These are phyloP conservation scores for Ianthella basta DNA, from an alignment of 37 sponge, comb jelly and placozoan species.

Conservation along the genomic window DNA sequence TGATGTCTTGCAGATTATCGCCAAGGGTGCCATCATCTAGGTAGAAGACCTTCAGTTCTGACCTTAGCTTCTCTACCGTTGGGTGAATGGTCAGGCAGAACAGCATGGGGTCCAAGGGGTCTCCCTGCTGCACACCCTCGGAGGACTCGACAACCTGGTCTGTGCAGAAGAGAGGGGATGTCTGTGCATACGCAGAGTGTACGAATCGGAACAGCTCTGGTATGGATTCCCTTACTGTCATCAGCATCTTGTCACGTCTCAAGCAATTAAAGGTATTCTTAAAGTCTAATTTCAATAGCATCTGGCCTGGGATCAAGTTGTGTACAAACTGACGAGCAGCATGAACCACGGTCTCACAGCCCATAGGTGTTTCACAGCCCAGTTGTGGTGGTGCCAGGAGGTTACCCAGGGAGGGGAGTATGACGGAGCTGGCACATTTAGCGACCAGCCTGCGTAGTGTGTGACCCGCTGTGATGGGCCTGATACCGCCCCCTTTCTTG, in stretches of 20 bases:
- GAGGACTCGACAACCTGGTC: conserved; percentile 38
- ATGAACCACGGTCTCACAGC: conserved; percentile 42
- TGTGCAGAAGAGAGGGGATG: conserved; percentile 15
- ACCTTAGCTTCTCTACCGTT: conserved; percentile 7
- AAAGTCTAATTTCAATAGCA: conserved; percentile 34
- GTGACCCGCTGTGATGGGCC: conserved; percentile 48
- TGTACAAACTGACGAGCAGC: conserved; percentile 31
- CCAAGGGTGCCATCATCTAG: conserved; percentile 43
- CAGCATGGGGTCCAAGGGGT: conserved; percentile 39
- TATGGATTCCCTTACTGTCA: conserved; percentile 5
- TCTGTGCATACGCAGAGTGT: background rate
- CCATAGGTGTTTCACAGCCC: conserved; percentile 4
- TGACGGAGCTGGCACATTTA: background rate
- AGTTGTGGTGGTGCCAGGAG: background rate
- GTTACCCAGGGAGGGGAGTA: background rate
- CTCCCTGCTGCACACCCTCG: conserved; percentile 38
- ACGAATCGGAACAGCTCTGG: background rate
- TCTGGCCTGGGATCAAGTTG: background rate
- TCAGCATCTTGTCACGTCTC: conserved; percentile 33
- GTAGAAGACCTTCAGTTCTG: conserved; percentile 43
- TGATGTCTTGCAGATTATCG: conserved; percentile 9
- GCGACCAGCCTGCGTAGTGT: conserved; percentile 41
- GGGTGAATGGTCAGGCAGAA: conserved; percentile 43
- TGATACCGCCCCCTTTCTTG: conserved; percentile 43
- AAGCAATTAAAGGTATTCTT: conserved; percentile 37